phyloP scores from a whole-genome alignment of 1,140 invertebrate genomes.

The Drosophila subobscura region DNA sequence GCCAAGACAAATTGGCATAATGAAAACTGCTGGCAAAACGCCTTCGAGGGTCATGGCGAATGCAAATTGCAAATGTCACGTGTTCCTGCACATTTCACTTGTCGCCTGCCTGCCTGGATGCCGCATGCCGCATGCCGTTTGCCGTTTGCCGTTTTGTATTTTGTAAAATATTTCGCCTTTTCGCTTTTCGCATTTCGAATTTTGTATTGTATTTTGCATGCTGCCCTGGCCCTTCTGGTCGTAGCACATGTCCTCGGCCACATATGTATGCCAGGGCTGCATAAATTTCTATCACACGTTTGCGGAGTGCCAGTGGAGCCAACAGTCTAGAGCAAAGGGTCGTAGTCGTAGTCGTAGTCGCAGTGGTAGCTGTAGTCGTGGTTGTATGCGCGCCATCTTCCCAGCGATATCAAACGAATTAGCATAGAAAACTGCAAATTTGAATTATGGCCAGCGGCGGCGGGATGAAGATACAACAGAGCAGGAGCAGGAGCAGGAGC shows the following conservation, averaged over 20 bases:
- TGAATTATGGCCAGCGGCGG: slow-evolving; percentile 70
- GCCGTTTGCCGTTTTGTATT: neutral
- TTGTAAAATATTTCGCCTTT: slow-evolving; percentile 15
- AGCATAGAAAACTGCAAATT: slow-evolving; percentile 82
- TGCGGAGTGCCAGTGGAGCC: slow-evolving; percentile 14
- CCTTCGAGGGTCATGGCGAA: slow-evolving; percentile 71
- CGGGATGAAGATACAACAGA: neutral
- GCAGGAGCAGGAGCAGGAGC: slow-evolving; percentile 14
- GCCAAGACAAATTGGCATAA: slow-evolving; percentile 59
- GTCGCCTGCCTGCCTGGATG: slow-evolving; percentile 49
- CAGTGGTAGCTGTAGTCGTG: no score
- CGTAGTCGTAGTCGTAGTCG: neutral
- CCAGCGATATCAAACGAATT: slow-evolving; percentile 68
- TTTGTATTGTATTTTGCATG: slow-evolving; percentile 26
- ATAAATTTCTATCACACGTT: slow-evolving; percentile 67
- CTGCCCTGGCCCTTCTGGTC: slow-evolving; percentile 3
- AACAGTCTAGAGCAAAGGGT: slow-evolving; percentile 8
- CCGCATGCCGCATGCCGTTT: slow-evolving; percentile 10
- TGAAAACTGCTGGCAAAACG: slow-evolving; percentile 55
- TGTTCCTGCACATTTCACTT: slow-evolving; percentile 60
- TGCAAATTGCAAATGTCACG: slow-evolving; percentile 65
- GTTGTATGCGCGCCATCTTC: slow-evolving; percentile 41
- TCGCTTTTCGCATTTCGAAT: slow-evolving; percentile 15
- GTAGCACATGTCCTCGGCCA: slow-evolving; percentile 1
- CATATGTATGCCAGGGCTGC: slow-evolving; percentile 53